Base-by-base conservation (phyloP, 2,888 invertebrate genomes). In the Eurytoma adleriae region DNA sequence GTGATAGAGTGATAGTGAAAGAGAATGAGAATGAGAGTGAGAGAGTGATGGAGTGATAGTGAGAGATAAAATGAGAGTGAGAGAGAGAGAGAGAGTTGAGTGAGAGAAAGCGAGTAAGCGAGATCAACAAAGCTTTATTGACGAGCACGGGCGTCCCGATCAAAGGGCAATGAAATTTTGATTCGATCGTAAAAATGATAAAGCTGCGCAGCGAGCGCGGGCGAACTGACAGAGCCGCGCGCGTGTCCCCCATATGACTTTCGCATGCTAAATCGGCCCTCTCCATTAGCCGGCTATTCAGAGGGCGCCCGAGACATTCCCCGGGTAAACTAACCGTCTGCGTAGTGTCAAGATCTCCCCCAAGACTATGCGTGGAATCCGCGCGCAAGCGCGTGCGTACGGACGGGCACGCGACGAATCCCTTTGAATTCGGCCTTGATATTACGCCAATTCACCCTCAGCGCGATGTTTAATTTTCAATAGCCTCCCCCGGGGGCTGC, bases 131-230 rank as follows among this genome's bases (percentile, higher is more conserved):
- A 30, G 30, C 30, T 16, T 12, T 27, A 64, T 24, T 64, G 64
- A 54, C 59, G 68, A 67, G n/a, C 4, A 74, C 67, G 67, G 13
- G 3, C 30, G 24, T 16, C 57, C 3, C 76, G 62, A 56, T 76
- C 71, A 71, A 71, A 71, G 50, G 3, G 78, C 57, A 67, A 78
- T 72, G 72, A 72, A 72, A 78, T 61, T 78, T 78, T 72, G 67
- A 78, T 78, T 59, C 72, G 59, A 67, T 72, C 78, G 78, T 72
- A 72, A 78, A 72, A 64, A 62, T 56, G 68, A 69, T 64, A 64
- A 70, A 72, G 56, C 24, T 40, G 62, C 20, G 20, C 13, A 61
- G 27, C 30, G 20, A 66, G 52, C 14, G 20, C 13, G 62, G 27
- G 61, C 12, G 57, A 61, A 61, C 7, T 5, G 68, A 50, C 24